A percentile compares a stretch with the other conserved stretches of the same genome.
Evolutionary conservation across 2,113 vertebrate genomes (phyloP).

Genomic region (Eretmochelys imbricata): DNA sequence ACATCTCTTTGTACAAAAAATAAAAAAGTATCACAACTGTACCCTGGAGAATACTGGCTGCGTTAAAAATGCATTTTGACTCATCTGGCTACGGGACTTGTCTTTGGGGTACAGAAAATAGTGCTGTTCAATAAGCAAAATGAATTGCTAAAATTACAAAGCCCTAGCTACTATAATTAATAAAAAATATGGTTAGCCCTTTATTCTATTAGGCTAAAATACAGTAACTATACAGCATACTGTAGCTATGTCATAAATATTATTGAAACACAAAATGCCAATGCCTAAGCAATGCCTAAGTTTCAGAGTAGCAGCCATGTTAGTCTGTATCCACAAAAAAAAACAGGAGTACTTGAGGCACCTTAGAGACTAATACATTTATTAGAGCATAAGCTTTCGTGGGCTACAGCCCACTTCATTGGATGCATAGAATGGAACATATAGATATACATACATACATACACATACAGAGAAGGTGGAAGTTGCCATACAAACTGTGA

Average conservation of each 20-base stretch:
- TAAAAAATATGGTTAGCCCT: not conserved
- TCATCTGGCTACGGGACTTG: conserved; percentile 17
- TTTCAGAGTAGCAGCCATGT: too few species aligned
- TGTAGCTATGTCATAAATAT: not conserved
- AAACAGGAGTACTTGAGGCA: too few species aligned
- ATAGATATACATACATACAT: too few species aligned
- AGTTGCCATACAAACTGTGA: too few species aligned
- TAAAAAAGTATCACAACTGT: not conserved
- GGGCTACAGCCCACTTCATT: too few species aligned
- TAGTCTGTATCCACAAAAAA: too few species aligned
- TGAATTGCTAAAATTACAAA: not conserved
- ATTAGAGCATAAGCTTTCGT: too few species aligned
- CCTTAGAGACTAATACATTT: too few species aligned
- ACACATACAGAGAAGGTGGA: too few species aligned
- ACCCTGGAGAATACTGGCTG: not conserved
- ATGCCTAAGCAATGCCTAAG: not conserved
- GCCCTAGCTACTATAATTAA: not conserved
- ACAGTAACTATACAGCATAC: not conserved
- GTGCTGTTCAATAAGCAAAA: conserved; percentile 40
- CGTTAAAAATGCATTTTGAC: conserved; percentile 59
- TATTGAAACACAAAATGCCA: fast-evolving
- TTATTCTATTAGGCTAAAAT: not conserved
- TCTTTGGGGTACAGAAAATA: not conserved
- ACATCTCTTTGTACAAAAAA: not conserved
- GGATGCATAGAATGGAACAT: too few species aligned